Percentiles rank a stretch among this genome's conserved stretches.
phyloP scores from a whole-genome alignment of 1,140 invertebrate species.

The Drosophila santomea region DNA sequence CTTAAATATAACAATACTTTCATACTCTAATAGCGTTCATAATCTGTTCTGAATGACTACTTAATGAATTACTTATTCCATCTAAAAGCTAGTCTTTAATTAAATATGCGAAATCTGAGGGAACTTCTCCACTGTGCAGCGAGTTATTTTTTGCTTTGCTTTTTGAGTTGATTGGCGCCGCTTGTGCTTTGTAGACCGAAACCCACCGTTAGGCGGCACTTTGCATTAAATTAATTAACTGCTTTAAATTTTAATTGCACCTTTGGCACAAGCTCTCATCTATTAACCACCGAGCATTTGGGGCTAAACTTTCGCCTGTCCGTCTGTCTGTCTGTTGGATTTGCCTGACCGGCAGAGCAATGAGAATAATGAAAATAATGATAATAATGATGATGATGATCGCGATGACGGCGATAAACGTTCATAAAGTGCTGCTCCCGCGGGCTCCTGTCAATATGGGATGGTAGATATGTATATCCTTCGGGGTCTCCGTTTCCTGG shows the following conservation, averaged over 20 bases:
- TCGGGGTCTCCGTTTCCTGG: slow-evolving; percentile 34
- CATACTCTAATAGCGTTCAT: not conserved
- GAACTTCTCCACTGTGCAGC: slow-evolving; percentile 36
- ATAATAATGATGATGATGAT: slow-evolving; percentile 27
- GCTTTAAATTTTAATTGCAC: slow-evolving; percentile 75
- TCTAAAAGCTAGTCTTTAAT: not conserved
- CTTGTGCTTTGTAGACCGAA: slow-evolving; percentile 37
- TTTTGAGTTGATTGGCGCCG: slow-evolving; percentile 11
- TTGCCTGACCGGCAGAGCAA: slow-evolving; percentile 3
- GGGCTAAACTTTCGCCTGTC: slow-evolving; percentile 42
- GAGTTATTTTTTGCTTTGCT: not conserved
- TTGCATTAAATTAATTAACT: slow-evolving; percentile 76
- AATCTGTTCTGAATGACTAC: not conserved
- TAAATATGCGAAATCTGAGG: not conserved
- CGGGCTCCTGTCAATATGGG: slow-evolving; percentile 32
- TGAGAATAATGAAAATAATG: not conserved
- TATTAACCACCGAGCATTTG: slow-evolving; percentile 6
- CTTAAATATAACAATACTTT: too few species aligned
- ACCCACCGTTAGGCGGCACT: slow-evolving; percentile 38
- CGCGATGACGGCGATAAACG: slow-evolving; percentile 38
- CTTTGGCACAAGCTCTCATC: slow-evolving; percentile 52
- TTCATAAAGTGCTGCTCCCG: slow-evolving; percentile 46
- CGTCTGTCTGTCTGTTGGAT: not conserved
- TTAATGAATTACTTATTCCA: not conserved
- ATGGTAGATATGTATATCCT: slow-evolving; percentile 30